Percentiles rank a stretch among this genome's conserved stretches.
Evolutionary conservation across 1,140 invertebrate genomes (phyloP).

Genomic region (Vanessa atalanta): DNA sequence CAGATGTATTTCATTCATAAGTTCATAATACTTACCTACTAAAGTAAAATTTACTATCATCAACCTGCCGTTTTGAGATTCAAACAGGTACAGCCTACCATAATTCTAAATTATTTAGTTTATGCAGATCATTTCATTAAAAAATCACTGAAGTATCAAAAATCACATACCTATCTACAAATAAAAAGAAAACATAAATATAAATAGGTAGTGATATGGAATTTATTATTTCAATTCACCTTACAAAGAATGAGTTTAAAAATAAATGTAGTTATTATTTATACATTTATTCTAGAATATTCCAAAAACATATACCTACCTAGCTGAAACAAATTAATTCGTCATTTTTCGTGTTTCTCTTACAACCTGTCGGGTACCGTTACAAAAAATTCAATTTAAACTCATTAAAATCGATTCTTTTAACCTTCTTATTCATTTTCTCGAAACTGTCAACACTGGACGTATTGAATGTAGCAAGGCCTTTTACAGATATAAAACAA

Average conservation of each 20-base stretch:
- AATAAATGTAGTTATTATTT: too few species aligned
- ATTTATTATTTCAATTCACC: too few species aligned
- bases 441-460: constrained; percentile 40
- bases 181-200: too few species aligned
- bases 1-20: constrained; percentile 16
- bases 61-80: background rate
- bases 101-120: too few species aligned
- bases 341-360: constrained; percentile 21
- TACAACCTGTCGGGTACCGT: constrained; percentile 31
- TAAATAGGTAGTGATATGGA: too few species aligned
- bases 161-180: too few species aligned
- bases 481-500: constrained; percentile 30
- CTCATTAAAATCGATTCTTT: constrained; percentile 35
- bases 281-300: too few species aligned
- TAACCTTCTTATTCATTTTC: constrained; percentile 33
- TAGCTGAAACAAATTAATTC: background rate
- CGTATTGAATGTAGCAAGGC: constrained; percentile 21
- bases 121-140: too few species aligned
- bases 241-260: too few species aligned
- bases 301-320: too few species aligned
- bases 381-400: constrained; percentile 34
- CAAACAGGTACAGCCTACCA: too few species aligned
- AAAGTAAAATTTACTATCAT: background rate
- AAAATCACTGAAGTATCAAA: too few species aligned
- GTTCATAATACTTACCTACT: background rate